Base-by-base conservation (phyloP, 2,797 vertebrate genomes). In the Holocentrus rufus region DNA sequence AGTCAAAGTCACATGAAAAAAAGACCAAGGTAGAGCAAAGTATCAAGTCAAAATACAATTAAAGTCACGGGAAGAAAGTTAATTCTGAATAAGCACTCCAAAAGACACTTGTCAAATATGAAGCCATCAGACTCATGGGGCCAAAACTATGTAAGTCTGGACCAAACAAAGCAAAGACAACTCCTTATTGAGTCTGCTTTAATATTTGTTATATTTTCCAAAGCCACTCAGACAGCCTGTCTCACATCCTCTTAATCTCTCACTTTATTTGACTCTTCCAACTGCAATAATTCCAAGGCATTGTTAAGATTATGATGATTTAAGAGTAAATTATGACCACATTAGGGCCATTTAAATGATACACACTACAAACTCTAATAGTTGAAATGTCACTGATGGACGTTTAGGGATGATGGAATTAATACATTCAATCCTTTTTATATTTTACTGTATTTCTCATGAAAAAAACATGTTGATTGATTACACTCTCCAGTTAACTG, bases 211-310 rank as follows among this genome's bases (percentile, higher is more conserved):
- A 53, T 7, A 3, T 18, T 39, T 53, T 65, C 44, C 64, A 55
- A 49, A 20, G 25, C 13, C 54, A 47, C 63, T 53, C 30, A 57
- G 52, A 18, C 17, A 7, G 22, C 20, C 52, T n/a, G 4, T 49
- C 10, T 36, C n/a, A 22, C 53, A 6, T 36, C 57, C 39, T 68
- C 64, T 39, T 67, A 27, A 57, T 39, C 63, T 8, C 60, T 22
- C 47, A 23, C 9, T 52, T 65, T 18, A 52, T 54, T 42, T 58
- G 54, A 17, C 18, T 64, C 46, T 53, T 17, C 23, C 10, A 60
- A 53, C 59, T 83, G 77, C 54, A 69, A 15, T 20, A 49, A 36
- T 46, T 63, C 72, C 53, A 77, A 66, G 62, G 58, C 18, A 1
- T 47, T 22, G 49, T 74, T 49, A 27, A 63, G 30, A 67, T 49